Evolutionary conservation across 2,888 invertebrate genomes (phyloP), one percentile per base, ranked within the genome.

Genomic region (Polydrusus cervinus): DNA sequence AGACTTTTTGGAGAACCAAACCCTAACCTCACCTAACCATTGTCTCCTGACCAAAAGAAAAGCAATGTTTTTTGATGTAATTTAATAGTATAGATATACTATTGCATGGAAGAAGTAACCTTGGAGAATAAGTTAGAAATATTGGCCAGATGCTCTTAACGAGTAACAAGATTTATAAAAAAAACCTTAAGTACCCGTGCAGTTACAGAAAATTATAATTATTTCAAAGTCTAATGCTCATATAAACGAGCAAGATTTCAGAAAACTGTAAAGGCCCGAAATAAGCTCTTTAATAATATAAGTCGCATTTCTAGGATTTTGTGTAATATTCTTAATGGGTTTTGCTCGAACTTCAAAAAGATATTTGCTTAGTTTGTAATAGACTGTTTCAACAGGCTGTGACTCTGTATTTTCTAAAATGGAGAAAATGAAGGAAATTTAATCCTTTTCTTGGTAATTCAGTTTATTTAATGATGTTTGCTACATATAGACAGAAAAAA

Each of bases 361-460:
- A 60, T 60, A 60, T 60, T 55, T 55, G 55, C 14, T 55, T 60
- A 60, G 57, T 60, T 60, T 38, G 38, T 60, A 60, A 60, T 16
- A 14, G 18, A 60, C 57, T 60, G 57, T 38, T 16, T 38, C 30
- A 38, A 18, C 57, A 60, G 11, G 30, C 57, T 34, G 14, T 11
- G 57, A 38, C 57, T 60, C 10, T 14, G 8, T 38, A 55, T 55
- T 55, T 55, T 14, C 30, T 18, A 57, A 34, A 57, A 13, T 57
- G 11, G 25, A 11, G 25, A 53, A 53, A 51, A 51, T 18, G 20
- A 10, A 53, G 14, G 11, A 51, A 51, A 51, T 51, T 18, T 8
- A 18, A 51, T 18, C 11, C 0, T 51, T 43, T 43, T 13, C n/a
- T 43, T n/a, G 6, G n/a, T 43, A 3, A 43, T 43, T 43, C 6